A percentile compares a stretch with the other conserved stretches of the same genome.
phyloP scores from a whole-genome alignment of 2,888 invertebrate genomes.

The Heliconius cydno region DNA sequence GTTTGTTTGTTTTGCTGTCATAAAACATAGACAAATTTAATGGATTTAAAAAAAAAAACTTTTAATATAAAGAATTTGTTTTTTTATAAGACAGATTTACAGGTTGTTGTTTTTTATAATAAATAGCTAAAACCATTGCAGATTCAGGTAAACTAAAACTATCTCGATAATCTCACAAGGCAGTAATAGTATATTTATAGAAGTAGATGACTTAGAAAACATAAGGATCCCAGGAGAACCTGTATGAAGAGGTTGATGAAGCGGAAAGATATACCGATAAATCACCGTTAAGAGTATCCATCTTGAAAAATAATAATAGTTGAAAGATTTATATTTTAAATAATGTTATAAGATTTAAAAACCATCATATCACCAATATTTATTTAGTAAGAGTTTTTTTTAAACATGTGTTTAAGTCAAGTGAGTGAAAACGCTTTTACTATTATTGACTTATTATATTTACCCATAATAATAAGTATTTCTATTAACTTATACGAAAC shows the following conservation, averaged over 20 bases:
- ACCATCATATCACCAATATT: too few relatives aligned
- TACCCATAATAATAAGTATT: too few relatives aligned
- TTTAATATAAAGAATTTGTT: too few relatives aligned
- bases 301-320: neutral
- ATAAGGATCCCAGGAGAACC: neutral
- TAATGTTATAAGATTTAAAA: too few relatives aligned
- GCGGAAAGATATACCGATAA: neutral
- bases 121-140: neutral
- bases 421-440: too few relatives aligned
- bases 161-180: neutral
- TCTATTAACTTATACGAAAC: neutral
- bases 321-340: neutral
- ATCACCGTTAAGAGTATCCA: neutral
- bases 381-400: too few relatives aligned
- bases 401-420: too few relatives aligned
- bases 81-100: too few relatives aligned
- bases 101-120: too few relatives aligned
- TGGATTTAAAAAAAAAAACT: neutral
- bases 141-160: neutral
- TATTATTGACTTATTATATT: neutral
- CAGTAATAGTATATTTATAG: neutral
- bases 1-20: neutral
- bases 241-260: constrained; percentile 4
- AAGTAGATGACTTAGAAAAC: neutral
- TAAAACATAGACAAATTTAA: neutral